Conservation (phyloP, 2,797 vertebrate species). For the Takifugu rubripes region DNA sequence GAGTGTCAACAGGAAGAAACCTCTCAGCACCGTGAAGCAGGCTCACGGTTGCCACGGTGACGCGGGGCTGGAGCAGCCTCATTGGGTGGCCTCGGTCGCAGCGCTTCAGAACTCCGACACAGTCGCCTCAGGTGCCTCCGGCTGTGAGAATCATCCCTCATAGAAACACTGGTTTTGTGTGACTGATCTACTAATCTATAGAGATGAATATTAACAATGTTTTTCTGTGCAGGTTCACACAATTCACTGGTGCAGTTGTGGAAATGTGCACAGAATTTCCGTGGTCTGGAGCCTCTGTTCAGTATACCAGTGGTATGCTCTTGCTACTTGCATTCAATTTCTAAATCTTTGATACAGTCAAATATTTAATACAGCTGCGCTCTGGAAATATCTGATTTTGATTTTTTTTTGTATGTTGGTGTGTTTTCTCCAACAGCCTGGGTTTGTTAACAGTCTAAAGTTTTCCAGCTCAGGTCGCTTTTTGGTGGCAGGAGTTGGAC, state of each 20-base stretch:
- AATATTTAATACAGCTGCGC: too few species aligned
- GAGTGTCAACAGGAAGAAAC: slow-evolving; percentile 93
- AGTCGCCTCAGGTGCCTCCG: slow-evolving; percentile 86
- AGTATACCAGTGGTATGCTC: slow-evolving; percentile 87
- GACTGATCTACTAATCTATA: slow-evolving; percentile 1
- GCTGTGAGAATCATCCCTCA: slow-evolving; percentile 62
- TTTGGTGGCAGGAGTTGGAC: slow-evolving; percentile 90
- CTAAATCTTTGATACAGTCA: not conserved
- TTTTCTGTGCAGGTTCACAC: slow-evolving; percentile 82
- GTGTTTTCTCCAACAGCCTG: slow-evolving; percentile 71
- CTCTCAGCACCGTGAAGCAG: slow-evolving; percentile 79
- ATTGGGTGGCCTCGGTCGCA: slow-evolving; percentile 87
- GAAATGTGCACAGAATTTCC: slow-evolving; percentile 86
- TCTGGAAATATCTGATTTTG: not conserved
- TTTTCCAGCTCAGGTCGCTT: slow-evolving; percentile 89
- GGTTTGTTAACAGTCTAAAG: slow-evolving; percentile 93
- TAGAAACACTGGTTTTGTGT: not conserved
- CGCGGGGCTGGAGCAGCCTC: slow-evolving; percentile 81
- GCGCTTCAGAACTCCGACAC: slow-evolving; percentile 90
- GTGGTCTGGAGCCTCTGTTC: slow-evolving; percentile 80
- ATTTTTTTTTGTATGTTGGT: not conserved
- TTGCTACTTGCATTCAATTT: not conserved
- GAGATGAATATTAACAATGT: not conserved
- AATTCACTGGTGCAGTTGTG: slow-evolving; percentile 84
- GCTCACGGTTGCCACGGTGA: slow-evolving; percentile 82